Evolutionary conservation across 2,888 invertebrate species (phyloP), one percentile per base, ranked within the genome.

Genomic region (Nomada ruficornis): DNA sequence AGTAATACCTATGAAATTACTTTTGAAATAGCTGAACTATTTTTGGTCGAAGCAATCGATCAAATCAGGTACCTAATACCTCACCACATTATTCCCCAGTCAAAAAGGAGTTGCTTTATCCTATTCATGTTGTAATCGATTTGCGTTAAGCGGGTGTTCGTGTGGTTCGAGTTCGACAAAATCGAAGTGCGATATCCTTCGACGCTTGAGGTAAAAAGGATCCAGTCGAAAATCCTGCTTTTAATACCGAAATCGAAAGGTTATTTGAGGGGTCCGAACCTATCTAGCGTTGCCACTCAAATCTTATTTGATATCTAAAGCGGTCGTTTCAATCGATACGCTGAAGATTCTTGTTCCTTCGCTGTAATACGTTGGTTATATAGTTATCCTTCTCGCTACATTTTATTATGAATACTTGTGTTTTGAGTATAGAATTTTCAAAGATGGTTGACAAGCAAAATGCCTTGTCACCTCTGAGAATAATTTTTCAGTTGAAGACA

Each of bases 121-220:
- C 42, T 36, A 18, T 36, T 74, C 73, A 23, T 44, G 36, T 59
- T 74, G 55, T 47, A 59, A 74, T 57, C 73, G 57, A 36, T 74
- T 74, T 29, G 1, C 57, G 42, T 67, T 57, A 74, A 74, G 20
- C 11, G 47, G 18, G 50, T 29, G n/a, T 7, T 67, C 23, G 20
- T 29, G 67, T 18, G 29, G 47, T 50, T 59, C 15, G 15, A 55
- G 26, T 20, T 15, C 18, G 36, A 23, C 44, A 47, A 62, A 60
- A 62, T 71, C 15, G 23, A 50, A 60, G 5, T 50, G 29, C n/a
- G 62, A 52, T 44, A 59, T n/a, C n/a, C 9, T 50, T 20, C 13
- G 29, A 11, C 15, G 20, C 36, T 60, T 62, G 2, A 36, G 10
- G 2, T 60, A 36, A 44, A 15, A 29, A 36, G 20, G 2, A 15